Percentiles rank a stretch among this genome's conserved stretches.
These are phyloP conservation scores for Papilio polyxenes DNA, from an alignment of 1,140 invertebrate genomes.

Conservation along the genomic window DNA sequence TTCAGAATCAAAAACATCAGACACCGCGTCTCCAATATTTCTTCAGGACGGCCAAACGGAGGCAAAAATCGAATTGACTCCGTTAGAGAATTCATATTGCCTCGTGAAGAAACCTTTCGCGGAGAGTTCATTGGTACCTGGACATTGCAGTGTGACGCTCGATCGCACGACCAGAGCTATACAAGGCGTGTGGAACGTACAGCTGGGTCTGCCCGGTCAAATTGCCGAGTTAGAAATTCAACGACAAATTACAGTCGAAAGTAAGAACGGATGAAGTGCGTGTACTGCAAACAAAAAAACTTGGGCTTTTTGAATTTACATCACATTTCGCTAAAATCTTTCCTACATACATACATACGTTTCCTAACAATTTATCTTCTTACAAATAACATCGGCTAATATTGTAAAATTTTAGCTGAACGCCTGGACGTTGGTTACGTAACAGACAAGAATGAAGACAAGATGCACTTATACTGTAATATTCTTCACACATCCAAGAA, in stretches of 20 bases:
- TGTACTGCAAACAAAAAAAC: not conserved
- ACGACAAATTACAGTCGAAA: slow-evolving; percentile 43
- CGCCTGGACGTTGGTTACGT: slow-evolving; percentile 68
- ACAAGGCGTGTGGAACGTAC: slow-evolving; percentile 68
- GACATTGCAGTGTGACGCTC: slow-evolving; percentile 64
- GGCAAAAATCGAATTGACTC: slow-evolving; percentile 52
- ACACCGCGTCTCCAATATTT: slow-evolving; percentile 50
- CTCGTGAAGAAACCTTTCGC: slow-evolving; percentile 65
- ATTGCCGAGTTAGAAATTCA: slow-evolving; percentile 57
- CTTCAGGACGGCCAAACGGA: slow-evolving; percentile 56
- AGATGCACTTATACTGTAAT: slow-evolving; percentile 73
- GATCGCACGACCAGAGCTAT: slow-evolving; percentile 65
- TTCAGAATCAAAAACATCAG: slow-evolving; percentile 49
- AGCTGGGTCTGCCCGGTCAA: slow-evolving; percentile 62
- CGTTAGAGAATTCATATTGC: slow-evolving; percentile 63
- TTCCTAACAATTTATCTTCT: not conserved
- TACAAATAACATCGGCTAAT: not conserved
- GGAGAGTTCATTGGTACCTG: slow-evolving; percentile 51
- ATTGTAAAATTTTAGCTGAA: slow-evolving; percentile 57
- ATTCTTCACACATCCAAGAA: slow-evolving; percentile 66
- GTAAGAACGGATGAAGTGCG: slow-evolving; percentile 31
- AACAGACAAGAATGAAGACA: slow-evolving; percentile 52
- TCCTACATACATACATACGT: not conserved
- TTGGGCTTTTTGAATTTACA: not conserved
- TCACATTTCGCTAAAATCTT: not conserved